Base-by-base conservation (phyloP, 2,797 vertebrate species). In the Falco concolor region DNA sequence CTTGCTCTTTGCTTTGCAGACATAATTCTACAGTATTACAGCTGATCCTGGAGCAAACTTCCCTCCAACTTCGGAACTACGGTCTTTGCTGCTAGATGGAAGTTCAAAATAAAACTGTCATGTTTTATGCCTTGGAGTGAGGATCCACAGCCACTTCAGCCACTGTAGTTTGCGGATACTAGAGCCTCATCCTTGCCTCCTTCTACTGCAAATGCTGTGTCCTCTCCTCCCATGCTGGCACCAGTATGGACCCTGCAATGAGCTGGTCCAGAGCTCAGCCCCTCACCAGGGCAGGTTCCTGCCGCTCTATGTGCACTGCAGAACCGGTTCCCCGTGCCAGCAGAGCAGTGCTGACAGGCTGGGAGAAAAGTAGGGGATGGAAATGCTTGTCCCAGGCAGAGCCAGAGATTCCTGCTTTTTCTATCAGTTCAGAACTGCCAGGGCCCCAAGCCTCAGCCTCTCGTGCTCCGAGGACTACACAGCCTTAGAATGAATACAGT, bases 171-270 rank as follows among this genome's bases (percentile, higher is more conserved):
- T 57, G 67, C 44, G 49, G 68, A 52, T 6, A 4, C 2, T n/a
- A 20, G 8, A 68, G 60, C 23, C 54, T 42, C 68, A 42, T 25
- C 16, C 52, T 13, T 42, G 42, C 27, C 32, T 56, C n/a, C 60
- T 36, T 2, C 57, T 42, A 13, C 0, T 5, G 53, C 53, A 72
- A 32, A 53, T 12, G 42, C 67, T 54, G 59, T 22, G 2, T 1
- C 4, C 52, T 19, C 27, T 21, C n/a, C 30, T 78, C 53, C 38
- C 44, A 2, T 2, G 18, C 32, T 24, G 34, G 47, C 64, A 70
- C 7, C 16, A n/a, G 75, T 14, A 21, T 8, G 61, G 44, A 10
- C 49, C 18, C 38, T 6, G 52, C 1, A 1, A 25, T 1, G 3
- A 64, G 60, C 36, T 30, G 60, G 3, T 12, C 30, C 74, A 36